Evolutionary conservation across 1,140 invertebrate genomes (phyloP), one percentile per base, ranked within the genome.

Genomic region (Bombus breviceps): DNA sequence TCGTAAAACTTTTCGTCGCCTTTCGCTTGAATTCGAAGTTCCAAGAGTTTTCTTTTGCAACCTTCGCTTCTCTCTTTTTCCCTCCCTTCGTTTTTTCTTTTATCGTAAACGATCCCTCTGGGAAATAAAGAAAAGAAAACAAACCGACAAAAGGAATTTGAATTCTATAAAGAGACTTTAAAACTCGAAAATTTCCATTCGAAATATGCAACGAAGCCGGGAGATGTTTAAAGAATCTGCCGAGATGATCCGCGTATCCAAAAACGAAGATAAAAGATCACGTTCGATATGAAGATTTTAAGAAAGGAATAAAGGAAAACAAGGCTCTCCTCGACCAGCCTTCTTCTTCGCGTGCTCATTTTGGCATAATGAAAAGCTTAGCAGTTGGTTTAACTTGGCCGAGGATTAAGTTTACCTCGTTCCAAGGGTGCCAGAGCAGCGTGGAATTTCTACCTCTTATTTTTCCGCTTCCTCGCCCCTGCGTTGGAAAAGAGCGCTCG

Each of bases 401-500:
- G 86, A 89, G 91, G 91, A 92, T 92, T 91, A 91, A 92, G 89
- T 90, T 92, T 85, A 91, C 88, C 88, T 88, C 91, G 88, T 91
- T 92, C 91, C 71, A 90, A 91, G 88, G 88, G 85, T 84, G 91
- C 83, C 86, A 76, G 83, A 90, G 89, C 82, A 85, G 81, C 84
- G 71, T 85, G 89, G 91, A 92, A 92, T 92, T 92, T 92, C 88
- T 86, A 86, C 85, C 86, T 90, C 88, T 91, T 91, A 92, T 90
- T 92, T 92, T 92, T 89, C 89, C 89, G 90, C 83, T 83, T 86
- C 87, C 77, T 87, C 90, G 82, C 88, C 85, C 80, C 78, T 72
- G 71, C 69, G 78, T 85, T 81, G 85, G 81, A 83, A 87, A 86
- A 89, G 81, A 90, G 81, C 82, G 87, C 86, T 69, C 82, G 77